phyloP scores from a whole-genome alignment of 2,888 invertebrate genomes.

The Lymantria monacha region DNA sequence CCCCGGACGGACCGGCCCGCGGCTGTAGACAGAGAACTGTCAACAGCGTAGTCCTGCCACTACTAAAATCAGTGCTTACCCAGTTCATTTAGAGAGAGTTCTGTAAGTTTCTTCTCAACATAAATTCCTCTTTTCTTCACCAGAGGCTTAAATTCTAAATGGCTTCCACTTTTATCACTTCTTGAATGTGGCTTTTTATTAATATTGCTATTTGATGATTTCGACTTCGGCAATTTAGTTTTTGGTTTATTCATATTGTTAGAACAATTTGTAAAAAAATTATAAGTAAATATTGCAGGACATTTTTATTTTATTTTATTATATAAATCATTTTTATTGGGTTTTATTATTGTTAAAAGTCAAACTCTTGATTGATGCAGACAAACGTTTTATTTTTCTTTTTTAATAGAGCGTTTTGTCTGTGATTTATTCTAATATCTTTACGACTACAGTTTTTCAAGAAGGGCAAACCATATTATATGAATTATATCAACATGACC shows the following conservation, averaged over 20 bases:
- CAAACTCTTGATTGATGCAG: no score
- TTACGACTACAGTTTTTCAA: no score
- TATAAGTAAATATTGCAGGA: neutral
- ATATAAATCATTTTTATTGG: no score
- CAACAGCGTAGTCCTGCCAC: no score
- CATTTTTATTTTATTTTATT: slow-evolving; percentile 5
- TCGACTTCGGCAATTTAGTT: slow-evolving; percentile 43
- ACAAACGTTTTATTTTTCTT: no score
- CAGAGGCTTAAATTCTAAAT: slow-evolving; percentile 36
- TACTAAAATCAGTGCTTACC: slow-evolving; percentile 17
- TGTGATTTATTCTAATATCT: no score
- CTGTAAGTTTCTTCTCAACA: slow-evolving; percentile 49
- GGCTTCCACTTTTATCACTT: slow-evolving; percentile 40
- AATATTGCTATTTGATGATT: slow-evolving; percentile 48
- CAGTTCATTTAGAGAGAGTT: slow-evolving; percentile 10
- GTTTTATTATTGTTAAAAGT: no score
- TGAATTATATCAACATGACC: no score
- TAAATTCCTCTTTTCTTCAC: slow-evolving; percentile 59
- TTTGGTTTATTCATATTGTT: slow-evolving; percentile 15
- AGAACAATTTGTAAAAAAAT: neutral
- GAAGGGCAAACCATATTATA: no score
- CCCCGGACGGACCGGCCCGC: no score
- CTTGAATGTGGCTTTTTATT: slow-evolving; percentile 7
- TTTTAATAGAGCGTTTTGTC: no score
- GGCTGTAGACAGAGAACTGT: no score